Base-by-base conservation (phyloP, 2,113 vertebrate genomes). In the Burhinus oedicnemus region DNA sequence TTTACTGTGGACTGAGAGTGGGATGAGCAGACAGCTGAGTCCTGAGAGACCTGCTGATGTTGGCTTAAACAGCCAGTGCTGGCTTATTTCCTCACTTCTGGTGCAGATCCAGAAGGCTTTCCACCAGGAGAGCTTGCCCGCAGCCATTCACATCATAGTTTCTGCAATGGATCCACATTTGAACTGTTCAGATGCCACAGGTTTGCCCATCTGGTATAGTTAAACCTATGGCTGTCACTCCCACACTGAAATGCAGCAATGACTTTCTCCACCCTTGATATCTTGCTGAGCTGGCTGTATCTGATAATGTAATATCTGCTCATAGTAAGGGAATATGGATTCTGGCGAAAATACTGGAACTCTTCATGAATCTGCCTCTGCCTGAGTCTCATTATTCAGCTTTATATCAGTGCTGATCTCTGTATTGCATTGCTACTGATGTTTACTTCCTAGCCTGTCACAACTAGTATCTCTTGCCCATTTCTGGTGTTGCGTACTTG, bases 181-280 rank as follows among this genome's bases (percentile, higher is more conserved):
- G 47, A 93, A 87, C 84, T 76, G 44, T 79, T 96, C 93, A 91
- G 84, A 93, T 95, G 91, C 94, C 57, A 96, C 89, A 96, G 96
- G 93, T 95, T 96, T 97, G 86, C 86, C 96, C 97, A 96, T 97
- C 92, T 94, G 97, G 86, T 93, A 23, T 45, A 82, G 61, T 64
- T 84, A 93, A 93, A 84, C 44, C 86, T 87, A 76, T 65, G 69
- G 57, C 93, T 95, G 86, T 95, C 91, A 83, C 66, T 85, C 66
- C 83, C 83, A 83, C 21, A 38, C 60, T 88, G 47, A 93, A 95
- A 93, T 13, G 5, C 62, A 88, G 92, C 68, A 83, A 94, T 92
- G 95, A 96, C 95, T 97, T 96, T 96, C 95, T 92, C 75, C 96
- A 96, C 55, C 92, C 95, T 97, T 97, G 95, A 95, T 42, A 91